Evolutionary conservation across 1,140 invertebrate species (phyloP).

Genomic region (Drosophila suzukii): DNA sequence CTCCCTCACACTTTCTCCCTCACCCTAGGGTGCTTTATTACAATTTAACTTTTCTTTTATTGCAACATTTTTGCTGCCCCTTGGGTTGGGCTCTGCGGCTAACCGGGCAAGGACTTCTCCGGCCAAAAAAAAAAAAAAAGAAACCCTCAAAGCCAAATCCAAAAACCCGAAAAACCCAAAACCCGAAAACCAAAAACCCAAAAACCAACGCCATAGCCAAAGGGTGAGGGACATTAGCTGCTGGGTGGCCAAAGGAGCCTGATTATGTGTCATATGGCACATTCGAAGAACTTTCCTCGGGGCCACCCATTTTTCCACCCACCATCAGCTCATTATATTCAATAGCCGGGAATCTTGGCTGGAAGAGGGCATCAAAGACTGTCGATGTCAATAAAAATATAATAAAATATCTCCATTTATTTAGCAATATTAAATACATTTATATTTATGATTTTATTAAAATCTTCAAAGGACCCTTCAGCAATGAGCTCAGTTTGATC

Average conservation of each 20-base stretch:
- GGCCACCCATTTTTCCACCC: constrained; percentile 10
- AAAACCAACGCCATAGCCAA: constrained; percentile 26
- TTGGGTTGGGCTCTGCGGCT: constrained; percentile 60
- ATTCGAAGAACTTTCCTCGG: constrained; percentile 5
- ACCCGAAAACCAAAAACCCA: constrained; percentile 5
- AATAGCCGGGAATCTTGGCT: constrained; percentile 1
- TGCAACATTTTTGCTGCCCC: constrained; percentile 63
- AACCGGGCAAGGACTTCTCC: constrained; percentile 42
- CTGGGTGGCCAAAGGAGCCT: constrained; percentile 31
- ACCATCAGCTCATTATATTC: constrained; percentile 54
- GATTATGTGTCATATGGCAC: constrained; percentile 55
- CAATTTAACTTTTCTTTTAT: constrained; percentile 83
- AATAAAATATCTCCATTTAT: background rate
- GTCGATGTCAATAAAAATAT: background rate
- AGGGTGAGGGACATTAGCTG: constrained; percentile 42
- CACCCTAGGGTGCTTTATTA: constrained; percentile 76
- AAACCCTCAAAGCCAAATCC: constrained; percentile 18
- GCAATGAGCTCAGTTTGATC: background rate
- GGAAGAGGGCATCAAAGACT: constrained; percentile 4
- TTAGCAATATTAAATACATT: background rate
- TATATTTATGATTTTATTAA: background rate
- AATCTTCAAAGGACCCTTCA: background rate
- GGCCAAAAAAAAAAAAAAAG: background rate
- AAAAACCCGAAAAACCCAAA: constrained; percentile 27
- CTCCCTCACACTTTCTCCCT: constrained; percentile 10